Evolutionary conservation across 2,888 invertebrate species (phyloP), one percentile per base, ranked within the genome.

Genomic region (Coelopa pilipes): DNA sequence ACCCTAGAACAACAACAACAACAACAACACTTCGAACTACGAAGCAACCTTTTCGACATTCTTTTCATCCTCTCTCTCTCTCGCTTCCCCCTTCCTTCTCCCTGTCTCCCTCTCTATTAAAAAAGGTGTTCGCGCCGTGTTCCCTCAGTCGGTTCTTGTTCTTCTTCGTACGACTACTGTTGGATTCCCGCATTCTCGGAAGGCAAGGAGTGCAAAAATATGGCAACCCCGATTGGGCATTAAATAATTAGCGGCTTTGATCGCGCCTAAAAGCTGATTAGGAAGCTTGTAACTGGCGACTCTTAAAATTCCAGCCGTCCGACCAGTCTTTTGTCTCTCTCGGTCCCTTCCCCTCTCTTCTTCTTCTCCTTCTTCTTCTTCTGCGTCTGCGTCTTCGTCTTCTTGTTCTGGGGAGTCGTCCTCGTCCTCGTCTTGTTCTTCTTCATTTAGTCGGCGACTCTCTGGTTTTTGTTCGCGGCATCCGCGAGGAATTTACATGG

Each of bases 201-300:
- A 34, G 34, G 34, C 34, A 34, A n/a, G n/a, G 34, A 34, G 34
- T 34, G 34, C 34, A 34, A 34, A 34, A 34, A 34, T 34, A 62
- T 24, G n/a, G 45, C 62, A 62, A 60, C 60, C 24, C 60, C 21
- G 59, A 49, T 59, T 59, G 59, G 24, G 70, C 49, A 70, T 60
- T 47, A 59, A 60, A 70, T 70, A 70, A 70, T 70, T 70, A 70
- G 63, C 63, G 63, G 17, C 62, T 63, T 50, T 70, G 70, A 70
- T 70, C 62, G 70, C 70, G 63, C 70, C 70, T 70, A 70, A 70
- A 70, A 63, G 62, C 53, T 60, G 70, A 70, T 70, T 70, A 70
- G 60, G 60, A 59, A 59, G 70, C 70, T 70, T 70, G 70, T 70
- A 49, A 49, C 47, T 49, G 24, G 50, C 49, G 49, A 24, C 60